Conservation (phyloP, 2,113 vertebrate species). For the Campylorhamphus procurvoides region DNA sequence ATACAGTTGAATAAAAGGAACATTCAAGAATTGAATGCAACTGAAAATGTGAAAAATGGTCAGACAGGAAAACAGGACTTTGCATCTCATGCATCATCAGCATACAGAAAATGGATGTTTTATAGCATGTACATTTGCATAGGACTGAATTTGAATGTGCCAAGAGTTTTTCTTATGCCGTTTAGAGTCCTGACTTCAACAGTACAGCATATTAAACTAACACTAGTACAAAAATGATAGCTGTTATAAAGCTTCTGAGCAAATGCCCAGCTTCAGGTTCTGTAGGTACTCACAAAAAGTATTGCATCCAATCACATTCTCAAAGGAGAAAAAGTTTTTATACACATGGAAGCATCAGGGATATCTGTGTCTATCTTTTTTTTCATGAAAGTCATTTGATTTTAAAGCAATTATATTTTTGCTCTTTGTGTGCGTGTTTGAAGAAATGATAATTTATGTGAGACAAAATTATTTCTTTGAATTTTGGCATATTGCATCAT, state of each 20-base stretch:
- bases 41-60: background rate
- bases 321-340: background rate
- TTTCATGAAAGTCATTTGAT: background rate
- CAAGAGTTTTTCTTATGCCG: background rate
- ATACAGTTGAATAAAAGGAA: background rate
- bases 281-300: background rate
- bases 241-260: background rate
- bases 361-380: background rate
- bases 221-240: background rate
- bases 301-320: background rate
- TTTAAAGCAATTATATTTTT: background rate
- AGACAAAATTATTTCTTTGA: background rate
- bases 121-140: background rate
- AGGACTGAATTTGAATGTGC: background rate
- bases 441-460: background rate
- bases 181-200: background rate
- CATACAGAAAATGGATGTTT: background rate
- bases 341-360: background rate
- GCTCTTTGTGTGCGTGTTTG: background rate
- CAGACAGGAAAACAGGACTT: background rate
- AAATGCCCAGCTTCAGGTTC: background rate
- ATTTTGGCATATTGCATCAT: background rate
- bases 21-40: background rate
- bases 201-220: background rate
- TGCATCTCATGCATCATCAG: background rate